Evolutionary conservation across 2,797 vertebrate species (phyloP).

Genomic region (Pangasius sanitwongsei): DNA sequence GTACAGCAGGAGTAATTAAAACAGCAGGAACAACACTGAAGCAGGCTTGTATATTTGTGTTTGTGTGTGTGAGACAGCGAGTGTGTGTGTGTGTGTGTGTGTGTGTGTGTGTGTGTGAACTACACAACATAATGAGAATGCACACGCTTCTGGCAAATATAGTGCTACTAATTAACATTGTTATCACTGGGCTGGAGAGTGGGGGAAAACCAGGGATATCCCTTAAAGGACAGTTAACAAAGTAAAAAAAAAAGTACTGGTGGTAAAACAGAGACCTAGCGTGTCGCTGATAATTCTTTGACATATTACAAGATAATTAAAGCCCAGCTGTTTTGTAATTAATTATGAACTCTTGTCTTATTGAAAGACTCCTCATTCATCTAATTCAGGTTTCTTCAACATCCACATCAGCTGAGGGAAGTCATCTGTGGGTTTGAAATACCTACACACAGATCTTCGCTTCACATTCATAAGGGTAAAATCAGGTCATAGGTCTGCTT

Average conservation of each 20-base stretch:
- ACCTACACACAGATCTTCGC: not conserved
- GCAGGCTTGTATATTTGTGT: not conserved
- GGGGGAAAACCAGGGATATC: conserved; percentile 1
- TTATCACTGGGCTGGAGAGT: conserved; percentile 44
- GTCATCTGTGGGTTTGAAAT: not conserved
- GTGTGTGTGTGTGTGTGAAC: conserved; percentile 49
- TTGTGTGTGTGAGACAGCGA: conserved; percentile 8
- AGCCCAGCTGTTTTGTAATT: conserved; percentile 45
- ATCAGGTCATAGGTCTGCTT: not conserved
- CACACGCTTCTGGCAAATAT: conserved; percentile 55
- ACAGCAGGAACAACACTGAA: conserved; percentile 35
- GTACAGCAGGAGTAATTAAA: conserved; percentile 48
- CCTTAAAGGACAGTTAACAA: conserved; percentile 48
- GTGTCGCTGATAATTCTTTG: conserved; percentile 47
- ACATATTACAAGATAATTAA: conserved; percentile 53
- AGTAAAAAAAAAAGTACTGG: conserved; percentile 12
- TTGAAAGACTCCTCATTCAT: conserved; percentile 46
- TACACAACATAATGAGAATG: conserved; percentile 58
- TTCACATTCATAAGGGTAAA: not conserved
- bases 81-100: conserved; percentile 31
- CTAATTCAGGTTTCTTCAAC: not conserved
- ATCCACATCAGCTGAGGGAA: not conserved
- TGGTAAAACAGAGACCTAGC: conserved; percentile 5
- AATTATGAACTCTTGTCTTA: conserved; percentile 59
- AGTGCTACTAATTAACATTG: conserved; percentile 61